phyloP scores from a whole-genome alignment of 2,888 invertebrate species.

The Nowickia ferox region DNA sequence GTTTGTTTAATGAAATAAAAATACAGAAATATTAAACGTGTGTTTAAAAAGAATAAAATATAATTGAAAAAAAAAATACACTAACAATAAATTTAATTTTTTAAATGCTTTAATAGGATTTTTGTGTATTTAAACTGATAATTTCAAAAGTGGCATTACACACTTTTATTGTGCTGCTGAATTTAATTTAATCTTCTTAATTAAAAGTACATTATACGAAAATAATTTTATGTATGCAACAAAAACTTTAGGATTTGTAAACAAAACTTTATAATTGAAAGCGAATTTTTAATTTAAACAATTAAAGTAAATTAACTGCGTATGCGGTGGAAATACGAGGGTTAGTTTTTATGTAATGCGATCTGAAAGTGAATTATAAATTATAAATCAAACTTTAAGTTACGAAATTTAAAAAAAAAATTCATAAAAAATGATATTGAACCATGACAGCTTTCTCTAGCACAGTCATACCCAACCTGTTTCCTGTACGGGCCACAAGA shows the following conservation, averaged over 20 bases:
- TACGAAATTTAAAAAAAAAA: too few relatives aligned
- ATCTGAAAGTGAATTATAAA: too few relatives aligned
- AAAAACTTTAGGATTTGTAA: not conserved
- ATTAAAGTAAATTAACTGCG: not conserved
- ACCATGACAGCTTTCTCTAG: too few relatives aligned
- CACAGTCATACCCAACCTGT: too few relatives aligned
- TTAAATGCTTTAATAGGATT: constrained; percentile 27
- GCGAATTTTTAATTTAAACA: not conserved
- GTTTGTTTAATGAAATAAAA: constrained; percentile 22
- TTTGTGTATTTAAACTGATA: constrained; percentile 17
- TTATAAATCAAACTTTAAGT: too few relatives aligned
- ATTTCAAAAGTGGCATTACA: constrained; percentile 28
- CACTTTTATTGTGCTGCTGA: not conserved
- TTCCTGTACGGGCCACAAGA: too few relatives aligned
- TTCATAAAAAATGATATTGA: too few relatives aligned
- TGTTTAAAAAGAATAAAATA: not conserved
- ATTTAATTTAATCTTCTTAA: constrained; percentile 33
- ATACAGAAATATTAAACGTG: constrained; percentile 13
- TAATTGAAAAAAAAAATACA: not conserved
- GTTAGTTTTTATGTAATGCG: not conserved
- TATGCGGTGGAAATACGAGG: not conserved
- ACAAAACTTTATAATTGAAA: constrained; percentile 1
- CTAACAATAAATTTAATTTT: constrained; percentile 1
- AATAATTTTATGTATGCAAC: not conserved
- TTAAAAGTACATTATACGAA: constrained; percentile 1